These are phyloP conservation scores for Tychaedon coryphoeus DNA, from an alignment of 2,113 vertebrate genomes.

Conservation along the genomic window DNA sequence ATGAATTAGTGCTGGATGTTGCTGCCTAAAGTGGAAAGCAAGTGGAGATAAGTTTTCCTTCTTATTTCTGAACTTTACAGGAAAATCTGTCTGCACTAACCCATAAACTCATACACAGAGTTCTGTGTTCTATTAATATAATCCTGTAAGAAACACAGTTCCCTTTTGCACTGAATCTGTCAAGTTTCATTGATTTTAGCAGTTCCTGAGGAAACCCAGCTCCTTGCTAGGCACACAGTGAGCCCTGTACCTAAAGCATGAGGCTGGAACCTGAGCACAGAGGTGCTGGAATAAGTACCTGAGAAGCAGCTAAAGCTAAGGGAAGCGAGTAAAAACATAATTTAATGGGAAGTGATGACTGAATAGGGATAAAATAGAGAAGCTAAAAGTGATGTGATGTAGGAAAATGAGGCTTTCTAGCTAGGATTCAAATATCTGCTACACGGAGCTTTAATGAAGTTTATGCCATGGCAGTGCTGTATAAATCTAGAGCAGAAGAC, in stretches of 20 bases:
- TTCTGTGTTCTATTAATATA: background rate
- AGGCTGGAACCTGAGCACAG: background rate
- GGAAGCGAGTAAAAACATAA: background rate
- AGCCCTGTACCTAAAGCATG: background rate
- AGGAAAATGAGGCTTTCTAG: conserved; percentile 3
- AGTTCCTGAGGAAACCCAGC: background rate
- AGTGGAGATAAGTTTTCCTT: background rate
- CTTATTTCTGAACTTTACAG: background rate
- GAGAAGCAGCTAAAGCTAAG: background rate
- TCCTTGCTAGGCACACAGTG: background rate
- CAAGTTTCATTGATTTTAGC: background rate
- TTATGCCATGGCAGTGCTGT: background rate
- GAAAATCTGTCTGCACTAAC: background rate
- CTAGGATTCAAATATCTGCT: conserved; percentile 1
- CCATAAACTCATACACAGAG: background rate
- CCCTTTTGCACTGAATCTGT: background rate
- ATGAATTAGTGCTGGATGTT: background rate
- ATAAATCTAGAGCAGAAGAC: conserved; percentile 25
- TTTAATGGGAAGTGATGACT: background rate
- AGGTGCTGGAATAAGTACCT: background rate
- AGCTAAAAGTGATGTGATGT: background rate
- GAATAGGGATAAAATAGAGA: background rate
- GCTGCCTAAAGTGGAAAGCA: background rate
- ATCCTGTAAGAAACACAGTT: background rate
- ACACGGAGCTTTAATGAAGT: background rate